These are phyloP conservation scores for Martes martes DNA, from an alignment of 2,113 vertebrate species.

Conservation along the genomic window DNA sequence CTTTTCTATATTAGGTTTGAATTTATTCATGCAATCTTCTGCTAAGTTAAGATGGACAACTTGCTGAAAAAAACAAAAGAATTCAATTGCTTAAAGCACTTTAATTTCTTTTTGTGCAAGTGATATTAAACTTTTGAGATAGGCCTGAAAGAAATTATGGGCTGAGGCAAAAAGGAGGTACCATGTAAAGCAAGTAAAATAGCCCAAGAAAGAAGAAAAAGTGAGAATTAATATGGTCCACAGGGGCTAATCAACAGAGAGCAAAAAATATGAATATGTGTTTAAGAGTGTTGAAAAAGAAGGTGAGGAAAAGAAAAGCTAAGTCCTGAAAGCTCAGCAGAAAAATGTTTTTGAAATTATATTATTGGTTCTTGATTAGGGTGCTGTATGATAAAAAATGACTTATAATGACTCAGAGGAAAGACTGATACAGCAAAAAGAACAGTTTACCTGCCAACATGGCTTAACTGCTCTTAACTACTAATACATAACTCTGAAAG, in stretches of 20 bases:
- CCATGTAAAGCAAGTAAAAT: background rate
- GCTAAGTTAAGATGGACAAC: conserved; percentile 93
- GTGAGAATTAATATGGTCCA: background rate
- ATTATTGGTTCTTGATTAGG: background rate
- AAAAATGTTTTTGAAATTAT: background rate
- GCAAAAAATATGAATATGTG: background rate
- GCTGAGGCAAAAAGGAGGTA: background rate
- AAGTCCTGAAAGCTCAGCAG: background rate
- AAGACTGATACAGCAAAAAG: background rate
- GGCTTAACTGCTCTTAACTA: conserved; percentile 5
- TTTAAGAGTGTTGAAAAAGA: background rate
- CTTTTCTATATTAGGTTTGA: conserved; percentile 90
- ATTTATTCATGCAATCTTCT: conserved; percentile 95
- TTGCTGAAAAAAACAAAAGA: conserved; percentile 87
- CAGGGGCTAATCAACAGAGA: background rate
- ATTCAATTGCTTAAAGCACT: background rate
- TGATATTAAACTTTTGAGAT: conserved; percentile 14
- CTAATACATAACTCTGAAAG: conserved; percentile 6
- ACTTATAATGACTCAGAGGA: background rate
- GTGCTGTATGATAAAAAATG: background rate
- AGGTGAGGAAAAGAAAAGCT: background rate
- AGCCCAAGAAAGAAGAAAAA: background rate
- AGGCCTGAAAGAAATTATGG: background rate
- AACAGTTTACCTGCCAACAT: background rate
- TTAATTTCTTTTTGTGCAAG: conserved; percentile 1